Evolutionary conservation across 2,888 invertebrate genomes (phyloP).

Genomic region (Margaritifera margaritifera): DNA sequence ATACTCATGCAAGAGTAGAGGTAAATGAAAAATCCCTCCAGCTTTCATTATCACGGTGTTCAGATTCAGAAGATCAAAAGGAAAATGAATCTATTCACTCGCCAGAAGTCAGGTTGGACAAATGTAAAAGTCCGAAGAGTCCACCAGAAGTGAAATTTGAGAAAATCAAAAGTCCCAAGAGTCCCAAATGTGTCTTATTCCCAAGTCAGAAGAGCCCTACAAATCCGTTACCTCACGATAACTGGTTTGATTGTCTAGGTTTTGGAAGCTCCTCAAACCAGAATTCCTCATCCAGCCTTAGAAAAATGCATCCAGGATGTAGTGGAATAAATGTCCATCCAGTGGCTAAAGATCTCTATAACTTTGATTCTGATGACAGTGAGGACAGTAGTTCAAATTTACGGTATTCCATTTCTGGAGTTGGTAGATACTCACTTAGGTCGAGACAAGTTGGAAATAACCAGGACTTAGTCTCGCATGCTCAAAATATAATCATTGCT

Average conservation of each 20-base stretch:
- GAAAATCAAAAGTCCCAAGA: constrained; percentile 32
- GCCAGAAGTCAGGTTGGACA: constrained; percentile 21
- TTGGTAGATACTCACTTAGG: too few relatives aligned
- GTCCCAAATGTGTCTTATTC: constrained; percentile 32
- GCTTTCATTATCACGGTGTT: constrained; percentile 2
- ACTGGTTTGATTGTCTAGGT: too few relatives aligned
- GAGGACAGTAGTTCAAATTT: constrained; percentile 39
- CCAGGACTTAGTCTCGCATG: constrained; percentile 25
- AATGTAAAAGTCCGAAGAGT: constrained; percentile 33
- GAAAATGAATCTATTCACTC: constrained; percentile 26
- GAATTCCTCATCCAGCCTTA: constrained; percentile 14
- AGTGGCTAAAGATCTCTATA: constrained; percentile 33
- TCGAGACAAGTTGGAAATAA: too few relatives aligned
- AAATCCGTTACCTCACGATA: constrained; percentile 12
- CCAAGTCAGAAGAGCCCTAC: constrained; percentile 38
- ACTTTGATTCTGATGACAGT: constrained; percentile 41
- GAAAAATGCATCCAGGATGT: constrained; percentile 22
- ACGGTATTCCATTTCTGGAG: constrained; percentile 27
- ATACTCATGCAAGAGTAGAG: constrained; percentile 14
- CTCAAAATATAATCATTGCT: constrained; percentile 35
- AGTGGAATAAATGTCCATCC: constrained; percentile 22
- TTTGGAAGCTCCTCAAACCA: too few relatives aligned
- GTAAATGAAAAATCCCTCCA: constrained; percentile 10
- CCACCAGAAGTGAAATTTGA: constrained; percentile 24
- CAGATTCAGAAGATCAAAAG: constrained; percentile 33